Percentiles rank a stretch among this genome's conserved stretches.
Evolutionary conservation across 2,888 invertebrate species (phyloP).

Genomic region (Ypsolopha scabrella): DNA sequence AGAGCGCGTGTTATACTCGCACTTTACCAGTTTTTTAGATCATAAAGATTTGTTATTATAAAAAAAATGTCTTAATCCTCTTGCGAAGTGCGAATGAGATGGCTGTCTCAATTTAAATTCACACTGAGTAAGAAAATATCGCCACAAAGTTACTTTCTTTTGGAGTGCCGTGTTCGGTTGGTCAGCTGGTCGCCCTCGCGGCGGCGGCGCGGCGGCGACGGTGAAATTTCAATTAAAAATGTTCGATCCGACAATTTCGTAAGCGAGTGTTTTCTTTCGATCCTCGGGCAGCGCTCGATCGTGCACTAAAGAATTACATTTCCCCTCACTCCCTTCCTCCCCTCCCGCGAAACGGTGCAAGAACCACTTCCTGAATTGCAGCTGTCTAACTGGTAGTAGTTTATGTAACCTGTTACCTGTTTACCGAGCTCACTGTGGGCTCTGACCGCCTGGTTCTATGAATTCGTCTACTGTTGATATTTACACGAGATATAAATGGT

Average conservation of each 20-base stretch:
- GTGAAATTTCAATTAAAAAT: constrained; percentile 11
- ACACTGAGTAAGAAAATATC: neutral
- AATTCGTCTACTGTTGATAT: no score
- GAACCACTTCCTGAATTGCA: no score
- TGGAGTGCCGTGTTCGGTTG: no score
- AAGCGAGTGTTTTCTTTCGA: constrained; percentile 9
- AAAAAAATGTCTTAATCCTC: neutral
- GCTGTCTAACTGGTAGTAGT: no score
- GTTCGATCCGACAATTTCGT: constrained; percentile 11
- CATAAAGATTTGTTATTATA: neutral
- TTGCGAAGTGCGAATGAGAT: neutral
- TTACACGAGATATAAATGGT: no score
- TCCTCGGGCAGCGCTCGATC: neutral
- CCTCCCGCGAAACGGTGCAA: no score
- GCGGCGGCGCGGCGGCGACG: neutral
- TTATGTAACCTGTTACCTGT: no score
- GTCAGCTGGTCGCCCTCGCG: no score
- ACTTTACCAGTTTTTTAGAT: no score
- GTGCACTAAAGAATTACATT: neutral
- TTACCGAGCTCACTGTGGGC: no score
- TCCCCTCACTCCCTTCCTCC: neutral
- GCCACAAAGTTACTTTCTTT: neutral
- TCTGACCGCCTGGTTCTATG: no score
- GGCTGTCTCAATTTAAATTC: neutral
- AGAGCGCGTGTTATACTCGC: no score